These are phyloP conservation scores for Standfussiana lucernea DNA, from an alignment of 2,888 invertebrate genomes.

Conservation along the genomic window DNA sequence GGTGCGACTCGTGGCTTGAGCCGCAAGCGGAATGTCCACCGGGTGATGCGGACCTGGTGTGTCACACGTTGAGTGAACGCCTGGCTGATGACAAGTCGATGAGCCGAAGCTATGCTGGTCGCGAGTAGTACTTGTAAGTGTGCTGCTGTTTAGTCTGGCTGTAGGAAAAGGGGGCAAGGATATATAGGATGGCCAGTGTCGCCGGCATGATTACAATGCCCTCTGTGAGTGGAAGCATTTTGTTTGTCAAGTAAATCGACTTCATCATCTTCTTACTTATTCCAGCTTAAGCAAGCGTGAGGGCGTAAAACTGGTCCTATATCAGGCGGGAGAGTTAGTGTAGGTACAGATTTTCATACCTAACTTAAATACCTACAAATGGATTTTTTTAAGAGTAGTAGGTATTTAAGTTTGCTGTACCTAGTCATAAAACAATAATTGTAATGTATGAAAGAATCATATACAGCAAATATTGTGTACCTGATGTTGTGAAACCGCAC, in stretches of 20 bases:
- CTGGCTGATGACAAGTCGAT: background rate
- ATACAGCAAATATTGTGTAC: constrained; percentile 34
- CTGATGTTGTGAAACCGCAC: constrained; percentile 64
- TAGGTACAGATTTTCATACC: too few relatives aligned
- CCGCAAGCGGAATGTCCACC: background rate
- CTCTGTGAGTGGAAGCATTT: background rate
- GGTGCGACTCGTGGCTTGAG: background rate
- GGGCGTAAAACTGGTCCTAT: background rate
- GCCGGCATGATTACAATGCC: background rate
- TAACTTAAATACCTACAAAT: too few relatives aligned
- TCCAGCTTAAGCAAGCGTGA: background rate
- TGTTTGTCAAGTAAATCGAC: background rate
- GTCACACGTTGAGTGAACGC: background rate
- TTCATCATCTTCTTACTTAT: background rate
- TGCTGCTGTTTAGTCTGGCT: background rate
- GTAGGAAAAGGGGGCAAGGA: too few relatives aligned
- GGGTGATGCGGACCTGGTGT: background rate
- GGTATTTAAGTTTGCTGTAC: background rate
- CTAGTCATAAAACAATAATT: background rate
- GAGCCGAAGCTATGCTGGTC: background rate
- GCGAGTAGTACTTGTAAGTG: background rate
- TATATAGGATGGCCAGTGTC: background rate
- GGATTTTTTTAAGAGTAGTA: background rate
- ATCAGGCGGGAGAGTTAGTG: background rate
- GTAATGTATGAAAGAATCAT: constrained; percentile 28